phyloP scores from a whole-genome alignment of 1,140 invertebrate species.

The Drosophila setifemur region DNA sequence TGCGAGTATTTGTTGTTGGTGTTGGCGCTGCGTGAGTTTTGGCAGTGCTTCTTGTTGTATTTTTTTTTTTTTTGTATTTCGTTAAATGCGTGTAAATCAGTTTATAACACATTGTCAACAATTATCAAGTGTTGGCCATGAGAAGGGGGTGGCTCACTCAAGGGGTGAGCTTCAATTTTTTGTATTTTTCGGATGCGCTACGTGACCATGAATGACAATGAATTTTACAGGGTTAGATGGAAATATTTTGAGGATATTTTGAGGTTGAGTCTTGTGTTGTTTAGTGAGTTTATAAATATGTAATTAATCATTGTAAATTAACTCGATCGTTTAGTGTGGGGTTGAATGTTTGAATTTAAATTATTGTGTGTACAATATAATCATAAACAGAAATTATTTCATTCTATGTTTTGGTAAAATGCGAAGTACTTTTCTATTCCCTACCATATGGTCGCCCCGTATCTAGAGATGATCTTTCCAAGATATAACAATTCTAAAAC shows the following conservation, averaged over 20 bases:
- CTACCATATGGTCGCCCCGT: neutral
- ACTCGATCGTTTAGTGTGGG: neutral
- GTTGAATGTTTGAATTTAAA: too few relatives aligned
- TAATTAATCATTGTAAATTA: neutral
- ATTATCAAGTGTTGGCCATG: conserved; percentile 66
- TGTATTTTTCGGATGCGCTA: conserved; percentile 11
- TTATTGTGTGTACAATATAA: too few relatives aligned
- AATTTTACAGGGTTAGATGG: neutral
- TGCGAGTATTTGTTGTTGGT: conserved; percentile 43
- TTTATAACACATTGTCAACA: conserved; percentile 81
- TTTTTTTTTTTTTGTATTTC: conserved; percentile 40
- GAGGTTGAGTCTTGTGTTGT: too few relatives aligned
- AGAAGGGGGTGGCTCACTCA: neutral
- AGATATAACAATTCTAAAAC: neutral
- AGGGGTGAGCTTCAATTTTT: conserved; percentile 13
- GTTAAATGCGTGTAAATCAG: conserved; percentile 80
- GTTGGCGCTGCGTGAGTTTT: conserved; percentile 76
- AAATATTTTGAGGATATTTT: too few relatives aligned
- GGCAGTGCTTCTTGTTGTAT: conserved; percentile 75
- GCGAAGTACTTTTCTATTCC: neutral
- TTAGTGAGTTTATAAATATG: neutral
- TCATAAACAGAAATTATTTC: too few relatives aligned
- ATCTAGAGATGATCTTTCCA: neutral
- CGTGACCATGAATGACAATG: neutral
- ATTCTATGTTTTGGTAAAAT: neutral